Conservation (phyloP, 2,113 vertebrate genomes). For the Elachura formosa region DNA sequence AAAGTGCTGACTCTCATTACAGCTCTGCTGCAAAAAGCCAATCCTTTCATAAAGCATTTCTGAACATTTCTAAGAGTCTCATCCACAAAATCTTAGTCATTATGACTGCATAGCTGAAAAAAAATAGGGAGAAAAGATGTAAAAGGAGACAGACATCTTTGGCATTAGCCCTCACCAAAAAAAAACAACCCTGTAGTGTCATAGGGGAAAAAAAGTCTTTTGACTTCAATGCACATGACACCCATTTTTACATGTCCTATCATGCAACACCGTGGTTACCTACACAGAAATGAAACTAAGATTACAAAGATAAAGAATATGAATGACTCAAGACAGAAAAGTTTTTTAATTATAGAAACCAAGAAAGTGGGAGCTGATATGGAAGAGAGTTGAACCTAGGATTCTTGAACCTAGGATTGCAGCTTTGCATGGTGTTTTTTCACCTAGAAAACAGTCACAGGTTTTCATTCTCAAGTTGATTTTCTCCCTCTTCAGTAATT, state of each 20-base stretch:
- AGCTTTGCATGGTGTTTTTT: neutral
- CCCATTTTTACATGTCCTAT: neutral
- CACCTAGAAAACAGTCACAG: neutral
- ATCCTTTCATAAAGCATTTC: neutral
- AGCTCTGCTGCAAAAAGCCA: neutral
- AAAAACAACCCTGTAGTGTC: neutral
- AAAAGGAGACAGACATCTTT: neutral
- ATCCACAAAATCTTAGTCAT: neutral
- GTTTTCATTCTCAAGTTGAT: neutral
- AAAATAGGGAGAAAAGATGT: neutral
- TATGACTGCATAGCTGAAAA: neutral
- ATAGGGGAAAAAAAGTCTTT: neutral
- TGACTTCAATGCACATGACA: neutral
- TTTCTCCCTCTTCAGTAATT: neutral
- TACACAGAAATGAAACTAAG: neutral
- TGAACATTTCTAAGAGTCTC: neutral
- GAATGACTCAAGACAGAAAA: neutral
- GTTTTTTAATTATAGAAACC: neutral
- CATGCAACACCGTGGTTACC: neutral
- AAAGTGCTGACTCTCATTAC: neutral
- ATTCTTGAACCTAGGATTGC: neutral
- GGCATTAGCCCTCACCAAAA: neutral
- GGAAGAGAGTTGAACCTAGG: neutral
- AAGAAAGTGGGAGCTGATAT: neutral
- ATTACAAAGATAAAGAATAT: neutral